Base-by-base conservation (phyloP, 2,797 vertebrate genomes). In the Centroberyx gerrardi region DNA sequence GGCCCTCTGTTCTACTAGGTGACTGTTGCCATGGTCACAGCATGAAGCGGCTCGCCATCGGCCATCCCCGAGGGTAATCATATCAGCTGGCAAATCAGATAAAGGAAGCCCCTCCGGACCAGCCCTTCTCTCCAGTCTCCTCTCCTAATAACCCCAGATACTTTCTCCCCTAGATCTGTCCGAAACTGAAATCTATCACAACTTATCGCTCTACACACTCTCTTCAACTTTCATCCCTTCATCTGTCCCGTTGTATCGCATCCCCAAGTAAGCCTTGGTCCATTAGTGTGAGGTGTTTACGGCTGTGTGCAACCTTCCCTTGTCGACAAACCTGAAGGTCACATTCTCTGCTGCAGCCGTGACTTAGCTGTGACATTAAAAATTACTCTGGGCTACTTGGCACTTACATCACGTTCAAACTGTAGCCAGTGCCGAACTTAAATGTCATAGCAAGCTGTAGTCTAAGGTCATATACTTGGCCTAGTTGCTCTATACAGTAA, bases 11-110 rank as follows among this genome's bases (percentile, higher is more conserved):
- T 67, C 80, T 74, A 62, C 0, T 1, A 86, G 87, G 73, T 29
- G 83, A 84, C 87, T 49, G 96, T 95, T 95, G 88, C 93, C 87
- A 95, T 93, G 92, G 94, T 33, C 83, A 59, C 90, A 78, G 77
- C 75, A 61, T 72, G 70, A 81, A 75, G 66, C 81, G 78, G 72
- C 81, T 78, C 69, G 77, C 85, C 27, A 90, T 81, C 83, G 83
- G 82, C 70, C 66, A 71, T 81, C 81, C 87, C 72, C 63, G 54
- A 49, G 85, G 90, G 89, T 90, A 87, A 92, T 92, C 84, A 59
- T 81, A 91, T 93, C 89, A 91, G 81, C 89, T 79, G 85, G 55
- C 82, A 80, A 76, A 89, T 77, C 68, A 80, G 81, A 86, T 83
- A 65, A 87, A 71, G 84, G 54, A 72, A 58, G 15, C 68, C 83